Evolutionary conservation across 2,113 vertebrate genomes (phyloP), one percentile per base, ranked within the genome.

Genomic region (Megaceryle torquata): DNA sequence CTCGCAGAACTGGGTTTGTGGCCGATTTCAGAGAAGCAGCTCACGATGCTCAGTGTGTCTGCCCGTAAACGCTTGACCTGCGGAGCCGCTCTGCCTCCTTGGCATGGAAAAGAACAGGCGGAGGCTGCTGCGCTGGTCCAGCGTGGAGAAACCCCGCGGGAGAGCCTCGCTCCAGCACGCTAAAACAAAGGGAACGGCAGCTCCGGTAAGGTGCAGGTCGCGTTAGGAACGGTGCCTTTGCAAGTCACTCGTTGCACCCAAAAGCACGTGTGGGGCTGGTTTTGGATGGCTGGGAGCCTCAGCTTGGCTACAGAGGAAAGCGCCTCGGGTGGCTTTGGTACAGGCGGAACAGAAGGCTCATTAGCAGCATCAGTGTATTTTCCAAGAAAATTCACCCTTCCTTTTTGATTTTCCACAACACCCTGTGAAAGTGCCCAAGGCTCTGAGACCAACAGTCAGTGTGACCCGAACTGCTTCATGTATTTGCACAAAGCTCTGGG

Each of bases 401-500:
- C 53, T 13, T 35, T 67, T 39, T 6, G 56, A 15, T 91, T 93
- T 78, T 22, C 70, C 61, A 16, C 91, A 69, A 37, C 21, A 3
- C 70, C 50, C 35, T 76, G 95, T 89, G n/a, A 53, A 67, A 69
- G 91, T 86, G 82, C 91, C 83, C 74, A 18, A 79, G 92, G 78
- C 95, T 92, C 76, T 3, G 35, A 90, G 46, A 41, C 88, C 74
- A 76, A 5, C 75, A 54, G 80, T 60, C 18, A 37, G 69, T 5
- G 20, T 43, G 4, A 25, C 20, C 29, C 3, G 1, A 68, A 48
- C 91, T 72, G 83, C 85, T 35, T 53, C 60, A 5, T 4, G 12
- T 51, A 70, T 95, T 68, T 48, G 86, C 77, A 90, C 82, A 91
- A 68, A 90, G 88, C 46, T 56, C 90, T 22, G 10, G 94, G 89